Percentiles rank a stretch among this genome's conserved stretches.
These are phyloP conservation scores for Drosophila parvula DNA, from an alignment of 1,140 invertebrate species.

Conservation along the genomic window DNA sequence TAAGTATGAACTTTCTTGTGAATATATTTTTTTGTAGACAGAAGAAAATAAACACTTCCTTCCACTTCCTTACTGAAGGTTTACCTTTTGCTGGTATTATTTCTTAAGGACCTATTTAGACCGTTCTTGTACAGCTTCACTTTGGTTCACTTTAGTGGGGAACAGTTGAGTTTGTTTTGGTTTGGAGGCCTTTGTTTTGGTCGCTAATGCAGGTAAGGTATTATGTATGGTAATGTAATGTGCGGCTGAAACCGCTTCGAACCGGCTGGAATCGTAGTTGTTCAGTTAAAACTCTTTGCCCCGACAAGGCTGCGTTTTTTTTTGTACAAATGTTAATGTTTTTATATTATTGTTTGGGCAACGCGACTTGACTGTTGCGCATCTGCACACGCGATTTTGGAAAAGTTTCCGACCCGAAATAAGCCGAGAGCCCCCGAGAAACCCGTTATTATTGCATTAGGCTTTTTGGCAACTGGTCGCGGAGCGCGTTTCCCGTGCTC, in stretches of 20 bases:
- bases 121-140: slow-evolving; percentile 11
- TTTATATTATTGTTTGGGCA: slow-evolving; percentile 25
- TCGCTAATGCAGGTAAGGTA: slow-evolving; percentile 22
- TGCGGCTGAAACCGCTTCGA: slow-evolving; percentile 57
- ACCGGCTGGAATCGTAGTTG: slow-evolving; percentile 39
- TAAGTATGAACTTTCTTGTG: neutral
- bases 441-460: slow-evolving; percentile 63
- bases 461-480: slow-evolving; percentile 39
- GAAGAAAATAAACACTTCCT: neutral
- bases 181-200: slow-evolving; percentile 28
- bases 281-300: slow-evolving; percentile 38
- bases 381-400: slow-evolving; percentile 38
- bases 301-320: slow-evolving; percentile 37
- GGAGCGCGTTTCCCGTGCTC: slow-evolving; percentile 48
- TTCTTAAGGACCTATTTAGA: neutral
- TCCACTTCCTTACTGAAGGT: neutral
- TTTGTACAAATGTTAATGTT: slow-evolving; percentile 22
- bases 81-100: slow-evolving; percentile 44
- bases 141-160: slow-evolving; percentile 16
- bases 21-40: neutral
- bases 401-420: slow-evolving; percentile 11
- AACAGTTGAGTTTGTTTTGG: slow-evolving; percentile 47
- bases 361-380: slow-evolving; percentile 7
- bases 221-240: slow-evolving; percentile 8
- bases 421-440: slow-evolving; percentile 32